Base-by-base conservation (phyloP, 2,113 vertebrate genomes). In the Apaloderma vittatum region DNA sequence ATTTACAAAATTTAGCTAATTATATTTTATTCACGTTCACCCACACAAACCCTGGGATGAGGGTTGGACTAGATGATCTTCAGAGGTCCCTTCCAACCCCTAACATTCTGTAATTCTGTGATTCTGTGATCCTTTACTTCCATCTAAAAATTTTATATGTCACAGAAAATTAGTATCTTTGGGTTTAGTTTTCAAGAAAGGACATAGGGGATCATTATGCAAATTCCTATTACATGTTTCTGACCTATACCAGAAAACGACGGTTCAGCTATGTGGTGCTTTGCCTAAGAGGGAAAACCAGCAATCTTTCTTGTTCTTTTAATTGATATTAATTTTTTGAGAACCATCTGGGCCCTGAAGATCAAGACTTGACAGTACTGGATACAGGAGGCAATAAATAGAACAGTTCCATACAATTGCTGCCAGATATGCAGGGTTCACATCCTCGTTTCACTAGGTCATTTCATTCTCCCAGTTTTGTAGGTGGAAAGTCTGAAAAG, bases 191-290 rank as follows among this genome's bases (percentile, higher is more conserved):
- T 34, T 22, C 22, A 76, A 14, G 46, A 83, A 49, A 5, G 5
- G 8, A 29, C 21, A n/a, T 8, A 75, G 14, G 43, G 3, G 8
- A 55, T 52, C 19, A 20, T 73, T 55, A 23, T 49, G 2, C 7
- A 51, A 87, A 67, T 7, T 51, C 24, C 13, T 34, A 18, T 48
- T 86, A 29, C 2, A 4, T 23, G 2, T 46, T 83, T 2, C 36
- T 79, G 40, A 37, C 4, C 37, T 67, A 4, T 17, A 51, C 2
- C 15, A 52, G 26, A 82, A 90, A 75, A 72, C 0, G 0, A 14
- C 81, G 15, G 5, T 9, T 82, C 18, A 57, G 10, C 11, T 80
- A 76, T 68, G 29, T 75, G 2, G 5, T 46, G 6, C 15, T 83
- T 92, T 14, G 0, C 3, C 5, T 77, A 6, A 34, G 15, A 79